A percentile compares a stretch with the other conserved stretches of the same genome.
Evolutionary conservation across 2,113 vertebrate genomes (phyloP).

Genomic region (Prionailurus viverrinus): DNA sequence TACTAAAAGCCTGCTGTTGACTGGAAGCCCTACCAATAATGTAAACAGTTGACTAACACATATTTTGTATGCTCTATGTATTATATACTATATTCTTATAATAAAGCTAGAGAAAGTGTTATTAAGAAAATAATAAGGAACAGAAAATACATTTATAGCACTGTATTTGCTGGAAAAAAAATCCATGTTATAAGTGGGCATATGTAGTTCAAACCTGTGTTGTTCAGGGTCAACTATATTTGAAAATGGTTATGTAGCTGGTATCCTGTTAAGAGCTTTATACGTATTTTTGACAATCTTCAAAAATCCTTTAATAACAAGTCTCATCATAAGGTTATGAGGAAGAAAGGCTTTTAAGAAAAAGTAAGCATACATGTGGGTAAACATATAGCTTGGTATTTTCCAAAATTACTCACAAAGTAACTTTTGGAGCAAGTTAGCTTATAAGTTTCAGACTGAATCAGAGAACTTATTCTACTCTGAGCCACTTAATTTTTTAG

Average conservation of each 20-base stretch:
- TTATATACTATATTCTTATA: not conserved
- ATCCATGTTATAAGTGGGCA: not conserved
- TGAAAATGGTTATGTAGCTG: not conserved
- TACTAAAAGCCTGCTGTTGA: not conserved
- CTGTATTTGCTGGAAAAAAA: not conserved
- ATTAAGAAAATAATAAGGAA: not conserved
- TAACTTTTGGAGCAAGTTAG: not conserved
- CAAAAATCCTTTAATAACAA: constrained; percentile 8
- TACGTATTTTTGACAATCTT: not conserved
- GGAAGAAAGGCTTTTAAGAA: not conserved
- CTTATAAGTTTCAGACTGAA: not conserved
- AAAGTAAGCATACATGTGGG: not conserved
- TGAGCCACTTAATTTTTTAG: not conserved
- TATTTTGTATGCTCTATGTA: not conserved
- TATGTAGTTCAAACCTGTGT: not conserved
- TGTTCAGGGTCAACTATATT: not conserved
- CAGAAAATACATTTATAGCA: not conserved
- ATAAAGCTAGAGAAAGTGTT: not conserved
- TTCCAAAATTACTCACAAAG: constrained; percentile 14
- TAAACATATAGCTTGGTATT: not conserved
- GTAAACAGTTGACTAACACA: not conserved
- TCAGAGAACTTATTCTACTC: not conserved
- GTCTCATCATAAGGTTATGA: not conserved
- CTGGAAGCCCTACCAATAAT: not conserved
- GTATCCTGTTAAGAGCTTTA: not conserved